These are phyloP conservation scores for Dyspetes luteomarginatus DNA, from an alignment of 2,888 invertebrate genomes.

Conservation along the genomic window DNA sequence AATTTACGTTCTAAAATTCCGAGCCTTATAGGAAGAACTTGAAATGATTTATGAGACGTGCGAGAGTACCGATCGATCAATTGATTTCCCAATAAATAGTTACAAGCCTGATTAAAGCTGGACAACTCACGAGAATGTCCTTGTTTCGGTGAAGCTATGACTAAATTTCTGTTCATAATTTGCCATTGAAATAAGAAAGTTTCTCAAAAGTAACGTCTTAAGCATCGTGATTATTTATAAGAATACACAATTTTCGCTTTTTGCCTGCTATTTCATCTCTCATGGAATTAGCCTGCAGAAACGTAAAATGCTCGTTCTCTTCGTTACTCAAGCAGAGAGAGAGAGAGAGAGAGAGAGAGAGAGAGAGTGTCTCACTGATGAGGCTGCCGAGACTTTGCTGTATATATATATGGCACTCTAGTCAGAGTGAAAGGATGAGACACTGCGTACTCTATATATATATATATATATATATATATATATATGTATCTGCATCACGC, in stretches of 20 bases:
- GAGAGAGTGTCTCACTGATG: slow-evolving; percentile 39
- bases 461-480: too few species aligned
- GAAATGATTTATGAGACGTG: too few species aligned
- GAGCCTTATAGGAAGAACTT: too few species aligned
- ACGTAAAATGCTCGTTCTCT: background rate
- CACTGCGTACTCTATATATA: background rate
- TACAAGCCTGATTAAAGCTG: too few species aligned
- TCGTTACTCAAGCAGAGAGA: slow-evolving; percentile 28
- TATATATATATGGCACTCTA: slow-evolving; percentile 31
- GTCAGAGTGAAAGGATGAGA: slow-evolving; percentile 61
- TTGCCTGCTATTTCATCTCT: background rate
- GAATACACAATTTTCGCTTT: background rate
- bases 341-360: too few species aligned
- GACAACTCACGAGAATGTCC: too few species aligned
- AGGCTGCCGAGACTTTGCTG: slow-evolving; percentile 21
- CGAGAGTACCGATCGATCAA: too few species aligned
- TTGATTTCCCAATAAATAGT: too few species aligned
- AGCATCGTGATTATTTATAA: background rate
- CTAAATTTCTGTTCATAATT: too few species aligned
- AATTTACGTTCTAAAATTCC: too few species aligned
- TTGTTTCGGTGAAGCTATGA: too few species aligned
- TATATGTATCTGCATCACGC: slow-evolving; percentile 1
- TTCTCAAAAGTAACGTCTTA: background rate
- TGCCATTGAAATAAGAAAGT: too few species aligned
- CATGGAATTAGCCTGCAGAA: background rate